These are phyloP conservation scores for Cyclopterus lumpus DNA, from an alignment of 2,797 vertebrate genomes.

Conservation along the genomic window DNA sequence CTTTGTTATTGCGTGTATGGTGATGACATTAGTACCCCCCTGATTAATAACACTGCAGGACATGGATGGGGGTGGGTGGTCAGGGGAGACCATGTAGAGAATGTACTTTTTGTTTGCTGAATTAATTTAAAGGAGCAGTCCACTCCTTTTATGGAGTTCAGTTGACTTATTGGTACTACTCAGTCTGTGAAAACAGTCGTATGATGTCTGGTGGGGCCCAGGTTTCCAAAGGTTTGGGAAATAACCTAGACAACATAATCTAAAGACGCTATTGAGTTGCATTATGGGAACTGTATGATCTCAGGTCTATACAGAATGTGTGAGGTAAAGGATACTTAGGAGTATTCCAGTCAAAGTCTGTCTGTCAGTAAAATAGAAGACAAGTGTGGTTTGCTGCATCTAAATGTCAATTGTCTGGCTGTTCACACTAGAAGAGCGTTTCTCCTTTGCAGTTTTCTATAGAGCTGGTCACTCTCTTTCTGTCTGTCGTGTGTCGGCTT, in stretches of 20 bases:
- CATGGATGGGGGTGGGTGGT: neutral
- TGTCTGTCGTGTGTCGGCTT: neutral
- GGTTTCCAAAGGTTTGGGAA: slow-evolving; percentile 1
- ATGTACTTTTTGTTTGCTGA: neutral
- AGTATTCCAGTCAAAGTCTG: neutral
- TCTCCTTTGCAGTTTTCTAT: neutral
- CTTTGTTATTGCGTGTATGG: slow-evolving; percentile 25
- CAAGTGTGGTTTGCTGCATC: neutral
- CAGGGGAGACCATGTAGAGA: neutral
- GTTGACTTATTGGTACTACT: neutral
- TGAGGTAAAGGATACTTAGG: neutral
- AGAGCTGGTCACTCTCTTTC: neutral
- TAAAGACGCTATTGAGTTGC: neutral
- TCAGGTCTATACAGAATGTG: neutral
- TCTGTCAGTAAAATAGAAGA: neutral
- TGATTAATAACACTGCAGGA: slow-evolving; percentile 31
- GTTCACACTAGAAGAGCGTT: neutral
- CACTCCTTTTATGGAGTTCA: neutral
- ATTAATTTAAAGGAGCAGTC: neutral
- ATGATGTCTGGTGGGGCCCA: neutral
- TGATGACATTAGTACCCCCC: slow-evolving; percentile 17
- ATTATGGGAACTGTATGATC: neutral
- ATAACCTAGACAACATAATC: neutral
- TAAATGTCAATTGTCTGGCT: neutral
- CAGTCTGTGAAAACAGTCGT: neutral